phyloP scores from a whole-genome alignment of 2,888 invertebrate genomes.

The Gari tellinella region DNA sequence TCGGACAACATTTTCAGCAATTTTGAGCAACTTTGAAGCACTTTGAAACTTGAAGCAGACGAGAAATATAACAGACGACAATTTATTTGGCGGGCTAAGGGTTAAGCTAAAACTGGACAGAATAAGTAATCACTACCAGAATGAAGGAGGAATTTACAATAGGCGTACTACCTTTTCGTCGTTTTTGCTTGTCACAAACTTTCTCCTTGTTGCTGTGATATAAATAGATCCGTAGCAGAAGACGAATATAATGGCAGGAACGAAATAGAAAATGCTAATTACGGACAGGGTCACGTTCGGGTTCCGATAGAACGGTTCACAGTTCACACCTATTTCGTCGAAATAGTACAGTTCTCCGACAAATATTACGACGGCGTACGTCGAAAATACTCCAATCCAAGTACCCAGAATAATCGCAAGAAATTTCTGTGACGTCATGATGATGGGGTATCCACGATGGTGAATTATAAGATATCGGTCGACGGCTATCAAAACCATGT shows the following conservation, averaged over 20 bases:
- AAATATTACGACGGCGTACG: conserved; percentile 58
- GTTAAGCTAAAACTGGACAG: too few species aligned
- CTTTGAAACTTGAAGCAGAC: too few species aligned
- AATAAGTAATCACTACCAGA: too few species aligned
- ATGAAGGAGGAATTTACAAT: too few species aligned
- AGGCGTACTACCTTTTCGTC: conserved; percentile 51
- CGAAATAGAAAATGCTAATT: conserved; percentile 55
- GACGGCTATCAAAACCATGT: conserved; percentile 60
- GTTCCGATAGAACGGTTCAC: conserved; percentile 62
- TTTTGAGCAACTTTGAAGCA: too few species aligned
- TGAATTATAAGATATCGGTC: conserved; percentile 60
- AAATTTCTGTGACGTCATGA: conserved; percentile 56
- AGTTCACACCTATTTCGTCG: conserved; percentile 62
- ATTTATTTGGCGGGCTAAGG: too few species aligned
- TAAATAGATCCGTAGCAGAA: conserved; percentile 60
- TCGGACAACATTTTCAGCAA: too few species aligned
- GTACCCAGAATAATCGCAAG: conserved; percentile 44
- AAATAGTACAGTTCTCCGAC: conserved; percentile 60
- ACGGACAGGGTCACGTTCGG: conserved; percentile 54
- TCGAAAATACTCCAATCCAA: conserved; percentile 51
- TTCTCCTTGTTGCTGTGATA: conserved; percentile 33
- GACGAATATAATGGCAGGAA: conserved; percentile 52
- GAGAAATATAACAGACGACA: too few species aligned
- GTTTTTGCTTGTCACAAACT: conserved; percentile 22
- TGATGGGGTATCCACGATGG: conserved; percentile 44